These are phyloP conservation scores for Chionoecetes opilio DNA, from an alignment of 1,140 invertebrate species.

Conservation along the genomic window DNA sequence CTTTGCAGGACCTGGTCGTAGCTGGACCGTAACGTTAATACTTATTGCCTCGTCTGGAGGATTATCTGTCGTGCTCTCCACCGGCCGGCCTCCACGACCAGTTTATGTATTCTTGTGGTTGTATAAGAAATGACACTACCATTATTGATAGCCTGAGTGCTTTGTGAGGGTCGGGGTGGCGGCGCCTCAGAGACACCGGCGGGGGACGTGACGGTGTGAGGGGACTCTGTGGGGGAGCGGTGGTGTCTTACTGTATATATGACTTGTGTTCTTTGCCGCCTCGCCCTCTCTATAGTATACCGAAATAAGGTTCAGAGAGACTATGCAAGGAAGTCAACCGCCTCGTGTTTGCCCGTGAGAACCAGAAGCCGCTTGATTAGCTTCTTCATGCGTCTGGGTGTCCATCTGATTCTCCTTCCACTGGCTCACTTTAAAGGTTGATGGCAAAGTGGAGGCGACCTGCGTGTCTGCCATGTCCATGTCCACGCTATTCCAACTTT, in stretches of 20 bases:
- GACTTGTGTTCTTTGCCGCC: no score
- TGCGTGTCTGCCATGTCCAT: no score
- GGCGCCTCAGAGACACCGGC: not conserved
- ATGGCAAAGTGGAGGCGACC: no score
- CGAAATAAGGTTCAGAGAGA: no score
- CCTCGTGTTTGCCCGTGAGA: no score
- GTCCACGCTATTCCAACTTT: no score
- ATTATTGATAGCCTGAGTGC: not conserved
- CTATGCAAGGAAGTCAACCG: no score
- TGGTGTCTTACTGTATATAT: not conserved
- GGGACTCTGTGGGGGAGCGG: not conserved
- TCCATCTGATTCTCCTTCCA: no score
- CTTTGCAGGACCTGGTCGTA: not conserved
- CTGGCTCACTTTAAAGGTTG: no score
- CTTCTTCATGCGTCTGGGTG: no score
- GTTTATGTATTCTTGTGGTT: constrained; percentile 19
- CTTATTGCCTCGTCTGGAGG: not conserved
- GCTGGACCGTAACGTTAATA: not conserved
- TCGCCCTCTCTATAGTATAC: no score
- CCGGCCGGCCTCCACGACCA: not conserved
- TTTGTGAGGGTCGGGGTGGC: not conserved
- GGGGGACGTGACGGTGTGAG: not conserved
- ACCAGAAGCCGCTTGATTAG: no score
- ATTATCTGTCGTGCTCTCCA: not conserved
- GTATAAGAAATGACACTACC: not conserved